A percentile compares a stretch with the other conserved stretches of the same genome.
phyloP scores from a whole-genome alignment of 2,113 vertebrate genomes.

The Columba janthina region DNA sequence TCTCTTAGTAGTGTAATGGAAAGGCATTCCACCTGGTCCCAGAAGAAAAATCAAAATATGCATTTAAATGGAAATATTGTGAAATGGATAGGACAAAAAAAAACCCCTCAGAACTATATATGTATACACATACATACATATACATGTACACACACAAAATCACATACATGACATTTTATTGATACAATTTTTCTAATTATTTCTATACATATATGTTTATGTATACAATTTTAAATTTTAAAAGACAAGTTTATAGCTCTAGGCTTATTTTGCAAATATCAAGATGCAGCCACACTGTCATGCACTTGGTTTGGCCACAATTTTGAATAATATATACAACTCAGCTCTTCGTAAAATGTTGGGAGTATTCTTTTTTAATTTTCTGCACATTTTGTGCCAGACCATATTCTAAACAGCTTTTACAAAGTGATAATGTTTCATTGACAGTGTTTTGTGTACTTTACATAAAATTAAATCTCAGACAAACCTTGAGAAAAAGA shows the following conservation, averaged over 20 bases:
- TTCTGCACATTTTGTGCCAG: slow-evolving; percentile 66
- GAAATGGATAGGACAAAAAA: slow-evolving; percentile 60
- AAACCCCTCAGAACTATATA: not conserved
- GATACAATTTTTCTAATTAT: not conserved
- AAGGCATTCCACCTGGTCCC: slow-evolving; percentile 63
- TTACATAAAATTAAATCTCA: slow-evolving; percentile 74
- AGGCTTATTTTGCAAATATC: slow-evolving; percentile 9
- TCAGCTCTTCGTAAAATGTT: slow-evolving; percentile 38
- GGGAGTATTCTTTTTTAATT: slow-evolving; percentile 56
- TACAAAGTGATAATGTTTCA: slow-evolving; percentile 73
- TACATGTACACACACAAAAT: not conserved
- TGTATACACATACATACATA: not conserved
- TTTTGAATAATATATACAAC: slow-evolving; percentile 55
- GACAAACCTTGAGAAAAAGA: slow-evolving; percentile 71
- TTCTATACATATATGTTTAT: not conserved
- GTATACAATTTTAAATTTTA: slow-evolving; percentile 1
- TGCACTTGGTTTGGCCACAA: slow-evolving; percentile 10
- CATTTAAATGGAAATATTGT: slow-evolving; percentile 76
- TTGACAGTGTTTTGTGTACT: slow-evolving; percentile 73
- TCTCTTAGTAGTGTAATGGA: slow-evolving; percentile 69
- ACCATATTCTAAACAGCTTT: slow-evolving; percentile 73
- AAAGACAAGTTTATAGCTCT: not conserved
- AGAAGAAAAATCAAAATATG: slow-evolving; percentile 75
- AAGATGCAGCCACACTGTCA: slow-evolving; percentile 10
- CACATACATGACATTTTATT: not conserved